Conservation (phyloP, 2,113 vertebrate species). For the Hippocampus zosterae region DNA sequence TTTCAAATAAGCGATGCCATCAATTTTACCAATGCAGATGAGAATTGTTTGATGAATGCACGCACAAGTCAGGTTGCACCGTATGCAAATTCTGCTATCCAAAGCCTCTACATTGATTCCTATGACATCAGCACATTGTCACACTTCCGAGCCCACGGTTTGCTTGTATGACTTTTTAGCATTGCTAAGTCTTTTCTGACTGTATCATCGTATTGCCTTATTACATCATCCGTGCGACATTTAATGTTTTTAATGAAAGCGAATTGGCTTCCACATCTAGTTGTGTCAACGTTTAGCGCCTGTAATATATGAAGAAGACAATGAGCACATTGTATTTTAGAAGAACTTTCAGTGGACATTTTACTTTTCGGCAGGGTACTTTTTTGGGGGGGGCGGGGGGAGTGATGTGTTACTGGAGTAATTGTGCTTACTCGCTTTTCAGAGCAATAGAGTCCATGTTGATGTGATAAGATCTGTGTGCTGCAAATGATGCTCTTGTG, state of each 20-base stretch:
- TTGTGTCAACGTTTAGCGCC: background rate
- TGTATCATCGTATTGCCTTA: background rate
- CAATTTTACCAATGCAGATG: background rate
- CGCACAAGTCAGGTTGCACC: background rate
- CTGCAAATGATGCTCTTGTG: constrained; percentile 12
- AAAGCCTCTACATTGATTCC: background rate
- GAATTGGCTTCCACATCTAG: constrained; percentile 5
- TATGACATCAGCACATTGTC: background rate
- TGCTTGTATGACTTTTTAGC: background rate
- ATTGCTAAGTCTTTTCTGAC: background rate
- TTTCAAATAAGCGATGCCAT: background rate
- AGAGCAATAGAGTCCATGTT: constrained; percentile 26
- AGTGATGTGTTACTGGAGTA: constrained; percentile 6
- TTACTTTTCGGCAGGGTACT: constrained; percentile 10
- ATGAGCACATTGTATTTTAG: constrained; percentile 25
- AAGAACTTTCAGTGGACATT: constrained; percentile 13
- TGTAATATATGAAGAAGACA: constrained; percentile 30
- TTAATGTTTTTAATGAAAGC: background rate
- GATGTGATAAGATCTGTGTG: constrained; percentile 10
- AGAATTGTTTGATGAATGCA: background rate
- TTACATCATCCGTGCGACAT: background rate
- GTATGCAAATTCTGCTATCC: background rate
- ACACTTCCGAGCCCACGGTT: background rate
- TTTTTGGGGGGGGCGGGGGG: background rate
- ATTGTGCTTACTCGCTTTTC: constrained; percentile 17